These are phyloP conservation scores for Orchesella flavescens DNA, from an alignment of 2,888 invertebrate genomes.

Conservation along the genomic window DNA sequence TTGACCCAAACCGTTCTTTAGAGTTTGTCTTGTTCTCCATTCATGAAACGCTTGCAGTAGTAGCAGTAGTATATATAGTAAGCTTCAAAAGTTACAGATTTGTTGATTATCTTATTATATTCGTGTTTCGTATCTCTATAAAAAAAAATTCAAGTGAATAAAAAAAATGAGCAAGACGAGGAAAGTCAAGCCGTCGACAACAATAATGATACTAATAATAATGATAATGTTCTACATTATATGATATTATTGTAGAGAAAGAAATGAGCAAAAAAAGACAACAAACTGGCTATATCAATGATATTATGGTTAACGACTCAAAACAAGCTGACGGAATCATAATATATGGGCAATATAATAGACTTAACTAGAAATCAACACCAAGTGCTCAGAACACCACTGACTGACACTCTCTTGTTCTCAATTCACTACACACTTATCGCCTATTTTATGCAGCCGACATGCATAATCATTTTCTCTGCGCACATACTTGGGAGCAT, in stretches of 20 bases:
- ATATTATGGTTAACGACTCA: conserved; percentile 33
- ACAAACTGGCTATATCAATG: conserved; percentile 30
- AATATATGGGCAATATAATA: conserved; percentile 16
- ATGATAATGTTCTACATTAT: conserved; percentile 35
- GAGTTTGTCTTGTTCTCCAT: conserved; percentile 13
- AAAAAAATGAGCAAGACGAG: conserved; percentile 8
- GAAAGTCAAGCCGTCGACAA: conserved; percentile 16
- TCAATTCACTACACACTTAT: conserved; percentile 6
- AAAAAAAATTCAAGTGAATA: neutral
- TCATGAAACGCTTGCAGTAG: conserved; percentile 13
- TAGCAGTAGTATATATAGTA: neutral
- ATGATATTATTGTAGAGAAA: neutral
- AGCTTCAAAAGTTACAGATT: conserved; percentile 3
- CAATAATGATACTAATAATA: conserved; percentile 13
- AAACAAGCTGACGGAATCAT: conserved; percentile 20
- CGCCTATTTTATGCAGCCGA: conserved; percentile 14
- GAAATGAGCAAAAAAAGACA: conserved; percentile 4
- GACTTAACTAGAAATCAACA: conserved; percentile 17
- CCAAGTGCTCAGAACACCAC: conserved; percentile 1
- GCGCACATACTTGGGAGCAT: too few relatives aligned
- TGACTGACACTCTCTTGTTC: conserved; percentile 15
- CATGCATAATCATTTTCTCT: neutral
- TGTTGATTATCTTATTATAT: neutral
- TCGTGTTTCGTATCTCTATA: too few relatives aligned
- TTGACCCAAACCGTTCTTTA: conserved; percentile 35